Conservation (phyloP, 2,797 vertebrate genomes). For the Malurus splendens region DNA sequence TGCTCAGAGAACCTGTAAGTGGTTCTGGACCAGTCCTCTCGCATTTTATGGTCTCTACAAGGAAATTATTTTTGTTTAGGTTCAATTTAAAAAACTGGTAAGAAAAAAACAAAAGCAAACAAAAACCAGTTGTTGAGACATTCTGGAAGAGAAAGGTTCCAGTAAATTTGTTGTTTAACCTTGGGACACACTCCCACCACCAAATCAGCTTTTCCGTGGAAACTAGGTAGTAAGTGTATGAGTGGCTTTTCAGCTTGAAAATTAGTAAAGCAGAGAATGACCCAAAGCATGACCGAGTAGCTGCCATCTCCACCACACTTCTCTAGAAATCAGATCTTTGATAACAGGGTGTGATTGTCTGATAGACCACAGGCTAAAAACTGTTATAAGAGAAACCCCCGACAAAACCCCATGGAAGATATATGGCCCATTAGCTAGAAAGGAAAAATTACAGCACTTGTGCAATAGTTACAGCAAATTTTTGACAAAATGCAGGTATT, state of each 20-base stretch:
- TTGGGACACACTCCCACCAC: background rate
- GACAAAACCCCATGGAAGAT: background rate
- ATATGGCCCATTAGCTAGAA: background rate
- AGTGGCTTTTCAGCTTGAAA: background rate
- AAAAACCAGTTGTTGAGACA: background rate
- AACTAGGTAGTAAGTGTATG: background rate
- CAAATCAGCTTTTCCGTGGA: background rate
- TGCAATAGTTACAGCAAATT: background rate
- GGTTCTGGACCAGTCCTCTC: background rate
- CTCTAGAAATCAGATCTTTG: background rate
- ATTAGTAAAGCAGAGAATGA: background rate
- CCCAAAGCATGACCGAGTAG: background rate
- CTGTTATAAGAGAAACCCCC: background rate
- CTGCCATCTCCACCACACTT: background rate
- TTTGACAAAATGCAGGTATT: background rate
- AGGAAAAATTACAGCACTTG: background rate
- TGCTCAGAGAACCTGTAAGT: background rate
- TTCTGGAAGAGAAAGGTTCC: constrained; percentile 9
- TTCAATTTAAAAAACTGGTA: constrained; percentile 34
- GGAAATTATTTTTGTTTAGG: constrained; percentile 50
- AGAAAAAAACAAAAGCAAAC: background rate
- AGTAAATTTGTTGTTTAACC: background rate
- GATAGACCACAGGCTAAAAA: background rate
- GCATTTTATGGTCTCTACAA: constrained; percentile 59
- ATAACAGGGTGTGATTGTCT: fast-evolving